Evolutionary conservation across 2,888 invertebrate genomes (phyloP).

Genomic region (Synergus gifuensis): DNA sequence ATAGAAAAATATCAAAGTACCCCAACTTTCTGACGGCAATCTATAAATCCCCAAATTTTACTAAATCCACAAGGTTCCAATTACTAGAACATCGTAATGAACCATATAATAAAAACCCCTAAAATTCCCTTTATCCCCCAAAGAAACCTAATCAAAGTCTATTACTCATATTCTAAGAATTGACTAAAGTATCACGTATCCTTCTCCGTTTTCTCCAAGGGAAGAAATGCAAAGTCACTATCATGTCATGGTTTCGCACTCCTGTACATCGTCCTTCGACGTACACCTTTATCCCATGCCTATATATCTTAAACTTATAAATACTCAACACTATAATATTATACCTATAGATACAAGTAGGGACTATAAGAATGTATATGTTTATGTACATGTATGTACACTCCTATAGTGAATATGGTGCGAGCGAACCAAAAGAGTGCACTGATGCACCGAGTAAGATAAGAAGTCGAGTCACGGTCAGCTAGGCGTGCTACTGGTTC

Average conservation of each 20-base stretch:
- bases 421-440: constrained; percentile 53
- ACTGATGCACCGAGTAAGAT: constrained; percentile 54
- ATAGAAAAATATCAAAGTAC: neutral
- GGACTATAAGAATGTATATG: neutral
- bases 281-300: neutral
- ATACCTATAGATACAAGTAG: neutral
- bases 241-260: constrained; percentile 44
- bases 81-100: neutral
- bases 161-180: neutral
- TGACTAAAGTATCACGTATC: neutral
- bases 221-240: constrained; percentile 53
- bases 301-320: neutral
- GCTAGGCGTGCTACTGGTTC: constrained; percentile 57
- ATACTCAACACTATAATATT: constrained; percentile 3
- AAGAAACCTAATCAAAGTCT: neutral
- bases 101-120: neutral
- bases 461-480: constrained; percentile 58
- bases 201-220: constrained; percentile 40
- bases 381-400: neutral
- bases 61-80: neutral
- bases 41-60: neutral
- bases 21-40: neutral
- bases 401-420: constrained; percentile 1
- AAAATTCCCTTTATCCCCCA: neutral
- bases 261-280: neutral